These are phyloP conservation scores for Lithosia quadra DNA, from an alignment of 2,888 invertebrate species.

Conservation along the genomic window DNA sequence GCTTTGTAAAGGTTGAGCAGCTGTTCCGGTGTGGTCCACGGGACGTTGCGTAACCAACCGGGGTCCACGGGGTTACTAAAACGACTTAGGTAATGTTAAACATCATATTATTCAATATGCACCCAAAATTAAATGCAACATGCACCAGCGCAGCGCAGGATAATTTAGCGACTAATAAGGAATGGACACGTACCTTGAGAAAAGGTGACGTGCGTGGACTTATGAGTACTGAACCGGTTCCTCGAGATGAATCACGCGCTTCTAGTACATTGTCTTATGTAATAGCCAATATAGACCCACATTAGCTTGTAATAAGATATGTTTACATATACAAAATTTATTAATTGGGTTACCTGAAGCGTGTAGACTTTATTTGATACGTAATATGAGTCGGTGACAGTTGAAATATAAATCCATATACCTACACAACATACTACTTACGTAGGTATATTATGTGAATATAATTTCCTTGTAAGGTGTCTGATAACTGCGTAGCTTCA, in stretches of 20 bases:
- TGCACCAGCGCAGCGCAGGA: constrained; percentile 33
- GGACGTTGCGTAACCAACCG: no score
- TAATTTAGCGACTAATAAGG: constrained; percentile 40
- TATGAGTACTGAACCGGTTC: constrained; percentile 39
- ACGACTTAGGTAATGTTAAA: no score
- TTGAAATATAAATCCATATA: constrained; percentile 12
- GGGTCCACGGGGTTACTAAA: no score
- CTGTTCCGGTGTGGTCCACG: no score
- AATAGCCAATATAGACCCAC: constrained; percentile 10
- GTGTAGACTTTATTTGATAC: constrained; percentile 6
- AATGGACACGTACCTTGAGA: constrained; percentile 22
- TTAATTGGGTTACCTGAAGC: constrained; percentile 15
- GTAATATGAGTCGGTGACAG: constrained; percentile 13
- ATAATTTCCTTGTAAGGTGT: neutral
- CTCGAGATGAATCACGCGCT: constrained; percentile 17
- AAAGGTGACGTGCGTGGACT: constrained; percentile 43
- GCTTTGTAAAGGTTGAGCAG: no score
- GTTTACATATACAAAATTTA: constrained; percentile 8
- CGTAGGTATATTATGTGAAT: constrained; percentile 6
- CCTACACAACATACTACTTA: neutral
- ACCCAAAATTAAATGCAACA: constrained; percentile 33
- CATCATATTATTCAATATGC: neutral
- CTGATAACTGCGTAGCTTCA: neutral
- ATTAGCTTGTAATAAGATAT: constrained; percentile 7
- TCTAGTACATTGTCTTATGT: constrained; percentile 23